Evolutionary conservation across 2,797 vertebrate genomes (phyloP).

Genomic region (Pteronotus mesoamericanus): DNA sequence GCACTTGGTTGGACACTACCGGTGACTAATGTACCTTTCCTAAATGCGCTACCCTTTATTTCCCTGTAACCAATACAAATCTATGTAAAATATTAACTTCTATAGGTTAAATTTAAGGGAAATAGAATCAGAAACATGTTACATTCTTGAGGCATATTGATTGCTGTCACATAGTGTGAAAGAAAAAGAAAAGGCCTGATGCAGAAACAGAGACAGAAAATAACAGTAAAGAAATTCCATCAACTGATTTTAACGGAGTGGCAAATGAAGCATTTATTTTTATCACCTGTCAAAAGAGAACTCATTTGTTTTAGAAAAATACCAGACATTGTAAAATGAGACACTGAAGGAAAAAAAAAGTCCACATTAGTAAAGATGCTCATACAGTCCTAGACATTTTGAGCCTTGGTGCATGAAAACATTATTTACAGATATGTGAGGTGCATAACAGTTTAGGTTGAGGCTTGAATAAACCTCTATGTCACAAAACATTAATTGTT

Average conservation of each 20-base stretch:
- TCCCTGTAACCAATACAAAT: neutral
- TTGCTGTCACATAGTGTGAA: neutral
- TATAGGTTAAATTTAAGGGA: neutral
- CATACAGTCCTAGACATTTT: neutral
- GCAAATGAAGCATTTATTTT: conserved; percentile 40
- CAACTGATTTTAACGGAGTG: neutral
- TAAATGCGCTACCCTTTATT: neutral
- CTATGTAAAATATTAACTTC: neutral
- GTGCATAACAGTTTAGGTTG: neutral
- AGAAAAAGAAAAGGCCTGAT: neutral
- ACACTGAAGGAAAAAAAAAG: neutral
- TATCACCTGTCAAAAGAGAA: conserved; percentile 15
- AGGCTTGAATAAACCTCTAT: neutral
- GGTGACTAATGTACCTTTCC: neutral
- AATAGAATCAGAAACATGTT: neutral
- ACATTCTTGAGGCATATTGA: neutral
- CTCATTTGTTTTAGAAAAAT: conserved; percentile 28
- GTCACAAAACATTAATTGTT: neutral
- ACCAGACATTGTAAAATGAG: neutral
- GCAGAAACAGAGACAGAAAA: neutral
- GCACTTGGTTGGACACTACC: neutral
- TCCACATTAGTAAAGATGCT: neutral
- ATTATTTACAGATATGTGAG: neutral
- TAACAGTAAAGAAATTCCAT: conserved; percentile 13
- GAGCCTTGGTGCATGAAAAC: neutral